phyloP scores from a whole-genome alignment of 2,888 invertebrate species.

The Aquatica leii region DNA sequence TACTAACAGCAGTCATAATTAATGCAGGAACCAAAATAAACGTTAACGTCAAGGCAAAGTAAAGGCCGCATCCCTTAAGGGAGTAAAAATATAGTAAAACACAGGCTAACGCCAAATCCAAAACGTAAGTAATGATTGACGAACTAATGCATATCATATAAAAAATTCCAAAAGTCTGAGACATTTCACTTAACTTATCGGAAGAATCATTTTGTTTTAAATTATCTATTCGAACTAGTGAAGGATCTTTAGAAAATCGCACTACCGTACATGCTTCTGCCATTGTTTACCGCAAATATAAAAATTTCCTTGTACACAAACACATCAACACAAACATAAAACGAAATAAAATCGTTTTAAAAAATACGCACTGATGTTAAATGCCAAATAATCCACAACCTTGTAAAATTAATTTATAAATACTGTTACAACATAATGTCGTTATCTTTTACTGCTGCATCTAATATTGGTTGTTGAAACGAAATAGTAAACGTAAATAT shows the following conservation, averaged over 20 bases:
- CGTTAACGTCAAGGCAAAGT: slow-evolving; percentile 63
- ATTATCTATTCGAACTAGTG: slow-evolving; percentile 57
- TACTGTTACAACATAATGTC: too few species aligned
- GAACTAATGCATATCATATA: slow-evolving; percentile 59
- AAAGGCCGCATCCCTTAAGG: slow-evolving; percentile 55
- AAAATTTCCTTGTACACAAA: background rate
- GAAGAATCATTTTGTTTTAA: slow-evolving; percentile 53
- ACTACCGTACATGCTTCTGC: slow-evolving; percentile 60
- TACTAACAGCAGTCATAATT: slow-evolving; percentile 63
- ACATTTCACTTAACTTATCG: slow-evolving; percentile 55
- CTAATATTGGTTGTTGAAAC: too few species aligned
- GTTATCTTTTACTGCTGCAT: too few species aligned
- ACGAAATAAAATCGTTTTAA: background rate
- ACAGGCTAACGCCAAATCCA: slow-evolving; percentile 59
- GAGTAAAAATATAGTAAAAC: slow-evolving; percentile 60
- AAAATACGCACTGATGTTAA: background rate
- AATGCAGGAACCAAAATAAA: slow-evolving; percentile 63
- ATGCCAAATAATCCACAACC: slow-evolving; percentile 10
- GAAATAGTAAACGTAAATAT: too few species aligned
- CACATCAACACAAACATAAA: background rate
- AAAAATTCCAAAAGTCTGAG: slow-evolving; percentile 55
- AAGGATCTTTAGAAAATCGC: slow-evolving; percentile 60
- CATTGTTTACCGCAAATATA: slow-evolving; percentile 55
- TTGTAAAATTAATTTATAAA: slow-evolving; percentile 2
- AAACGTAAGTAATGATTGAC: slow-evolving; percentile 60